A percentile compares a stretch with the other conserved stretches of the same genome.
phyloP scores from a whole-genome alignment of 2,888 invertebrate genomes.

The Apotomis betuletana region DNA sequence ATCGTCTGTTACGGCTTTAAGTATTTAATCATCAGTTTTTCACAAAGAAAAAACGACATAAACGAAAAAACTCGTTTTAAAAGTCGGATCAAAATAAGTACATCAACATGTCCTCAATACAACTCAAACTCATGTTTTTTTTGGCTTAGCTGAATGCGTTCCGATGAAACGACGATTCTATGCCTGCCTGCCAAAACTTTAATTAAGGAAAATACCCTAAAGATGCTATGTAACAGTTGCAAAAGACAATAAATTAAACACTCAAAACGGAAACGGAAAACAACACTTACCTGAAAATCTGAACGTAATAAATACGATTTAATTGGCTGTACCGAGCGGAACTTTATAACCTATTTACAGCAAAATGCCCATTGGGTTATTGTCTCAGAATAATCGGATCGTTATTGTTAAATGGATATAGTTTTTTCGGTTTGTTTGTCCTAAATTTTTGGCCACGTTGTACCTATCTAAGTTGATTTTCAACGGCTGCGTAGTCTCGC shows the following conservation, averaged over 20 bases:
- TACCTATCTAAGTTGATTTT: too few species aligned
- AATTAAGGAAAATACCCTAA: neutral
- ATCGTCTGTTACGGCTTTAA: too few species aligned
- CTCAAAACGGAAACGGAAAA: conserved; percentile 27
- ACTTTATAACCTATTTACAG: conserved; percentile 33
- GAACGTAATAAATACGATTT: conserved; percentile 37
- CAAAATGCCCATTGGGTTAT: conserved; percentile 35
- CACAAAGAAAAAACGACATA: too few species aligned
- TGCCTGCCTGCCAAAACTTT: neutral
- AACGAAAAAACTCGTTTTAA: too few species aligned
- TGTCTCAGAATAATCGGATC: conserved; percentile 29
- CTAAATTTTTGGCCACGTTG: too few species aligned
- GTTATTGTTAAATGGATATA: neutral
- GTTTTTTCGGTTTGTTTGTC: conserved; percentile 20
- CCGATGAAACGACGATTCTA: too few species aligned
- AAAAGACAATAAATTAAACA: conserved; percentile 17
- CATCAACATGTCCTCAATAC: too few species aligned
- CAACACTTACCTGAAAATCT: conserved; percentile 32
- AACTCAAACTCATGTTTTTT: too few species aligned
- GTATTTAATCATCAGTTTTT: too few species aligned
- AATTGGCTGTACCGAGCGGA: conserved; percentile 26
- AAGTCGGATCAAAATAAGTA: too few species aligned
- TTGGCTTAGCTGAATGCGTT: too few species aligned
- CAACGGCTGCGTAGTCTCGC: too few species aligned
- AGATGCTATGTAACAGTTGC: neutral